A percentile compares a stretch with the other conserved stretches of the same genome.
Evolutionary conservation across 2,113 vertebrate species (phyloP).

Genomic region (Hippocampus abdominalis): DNA sequence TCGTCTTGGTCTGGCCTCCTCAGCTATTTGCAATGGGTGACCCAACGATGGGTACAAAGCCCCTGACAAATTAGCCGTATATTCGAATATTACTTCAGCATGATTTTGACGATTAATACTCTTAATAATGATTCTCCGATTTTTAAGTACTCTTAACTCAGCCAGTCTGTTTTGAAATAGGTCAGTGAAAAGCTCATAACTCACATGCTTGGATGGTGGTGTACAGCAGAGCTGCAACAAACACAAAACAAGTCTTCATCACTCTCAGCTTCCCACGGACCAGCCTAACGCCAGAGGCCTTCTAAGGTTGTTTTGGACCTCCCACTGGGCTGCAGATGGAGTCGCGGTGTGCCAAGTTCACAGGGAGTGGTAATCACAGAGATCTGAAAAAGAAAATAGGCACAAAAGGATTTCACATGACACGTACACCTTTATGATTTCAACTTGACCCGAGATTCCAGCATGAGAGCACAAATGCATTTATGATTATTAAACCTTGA

Average conservation of each 20-base stretch:
- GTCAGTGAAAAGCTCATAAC: slow-evolving; percentile 15
- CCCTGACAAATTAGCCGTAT: not conserved
- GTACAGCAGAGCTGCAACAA: slow-evolving; percentile 56
- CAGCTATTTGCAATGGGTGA: not conserved
- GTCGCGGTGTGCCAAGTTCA: slow-evolving; percentile 9
- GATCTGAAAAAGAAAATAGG: slow-evolving; percentile 8
- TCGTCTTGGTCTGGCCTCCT: not conserved
- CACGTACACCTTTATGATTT: not conserved
- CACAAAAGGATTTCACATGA: not conserved
- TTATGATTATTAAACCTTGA: not conserved
- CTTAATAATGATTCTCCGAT: no score
- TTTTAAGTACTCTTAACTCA: not conserved
- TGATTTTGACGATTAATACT: not conserved
- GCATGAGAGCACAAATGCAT: not conserved
- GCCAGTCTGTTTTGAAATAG: not conserved
- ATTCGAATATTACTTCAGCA: not conserved
- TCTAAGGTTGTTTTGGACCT: slow-evolving; percentile 16
- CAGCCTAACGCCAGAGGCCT: slow-evolving; percentile 18
- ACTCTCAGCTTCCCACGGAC: slow-evolving; percentile 24
- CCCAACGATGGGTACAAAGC: not conserved
- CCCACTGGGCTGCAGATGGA: slow-evolving; percentile 16
- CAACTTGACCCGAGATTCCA: not conserved
- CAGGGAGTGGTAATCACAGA: slow-evolving; percentile 22
- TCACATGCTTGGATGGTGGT: slow-evolving; percentile 59
- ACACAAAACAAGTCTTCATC: slow-evolving; percentile 58